Conservation (phyloP, 1,140 invertebrate species). For the Proales similis region DNA sequence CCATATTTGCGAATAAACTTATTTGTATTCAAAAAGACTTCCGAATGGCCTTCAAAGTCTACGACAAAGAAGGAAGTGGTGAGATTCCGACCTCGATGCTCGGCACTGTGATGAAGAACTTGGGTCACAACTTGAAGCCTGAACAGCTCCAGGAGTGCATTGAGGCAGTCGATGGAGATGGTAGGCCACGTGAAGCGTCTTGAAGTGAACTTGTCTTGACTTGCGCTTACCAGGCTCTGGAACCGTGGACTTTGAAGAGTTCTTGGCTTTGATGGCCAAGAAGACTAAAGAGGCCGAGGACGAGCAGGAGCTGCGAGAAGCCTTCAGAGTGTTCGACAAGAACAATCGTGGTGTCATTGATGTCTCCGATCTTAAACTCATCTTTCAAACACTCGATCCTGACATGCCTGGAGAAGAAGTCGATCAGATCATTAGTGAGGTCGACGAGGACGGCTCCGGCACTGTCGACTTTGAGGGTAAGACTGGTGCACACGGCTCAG, state of each 20-base stretch:
- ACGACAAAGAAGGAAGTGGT: slow-evolving; percentile 3
- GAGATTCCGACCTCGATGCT: slow-evolving; percentile 8
- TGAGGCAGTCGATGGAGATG: slow-evolving; percentile 50
- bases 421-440: slow-evolving; percentile 53
- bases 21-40: no score
- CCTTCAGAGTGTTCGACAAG: slow-evolving; percentile 53
- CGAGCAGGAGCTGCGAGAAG: slow-evolving; percentile 52
- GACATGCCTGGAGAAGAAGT: slow-evolving; percentile 54
- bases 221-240: slow-evolving; percentile 55
- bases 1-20: no score
- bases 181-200: slow-evolving; percentile 40
- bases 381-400: slow-evolving; percentile 50
- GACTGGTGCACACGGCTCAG: neutral
- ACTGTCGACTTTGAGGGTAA: slow-evolving; percentile 55
- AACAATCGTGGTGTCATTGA: slow-evolving; percentile 51
- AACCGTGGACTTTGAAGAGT: slow-evolving; percentile 43
- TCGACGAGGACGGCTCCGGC: slow-evolving; percentile 53
- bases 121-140: slow-evolving; percentile 46
- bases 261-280: slow-evolving; percentile 47
- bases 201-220: slow-evolving; percentile 2
- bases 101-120: slow-evolving; percentile 44
- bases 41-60: slow-evolving; percentile 19
- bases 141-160: slow-evolving; percentile 51
- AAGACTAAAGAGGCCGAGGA: slow-evolving; percentile 52
- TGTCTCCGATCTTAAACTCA: slow-evolving; percentile 44